Percentiles rank a stretch among this genome's conserved stretches.
These are phyloP conservation scores for Xenentodon cancila DNA, from an alignment of 2,797 vertebrate genomes.

Conservation along the genomic window DNA sequence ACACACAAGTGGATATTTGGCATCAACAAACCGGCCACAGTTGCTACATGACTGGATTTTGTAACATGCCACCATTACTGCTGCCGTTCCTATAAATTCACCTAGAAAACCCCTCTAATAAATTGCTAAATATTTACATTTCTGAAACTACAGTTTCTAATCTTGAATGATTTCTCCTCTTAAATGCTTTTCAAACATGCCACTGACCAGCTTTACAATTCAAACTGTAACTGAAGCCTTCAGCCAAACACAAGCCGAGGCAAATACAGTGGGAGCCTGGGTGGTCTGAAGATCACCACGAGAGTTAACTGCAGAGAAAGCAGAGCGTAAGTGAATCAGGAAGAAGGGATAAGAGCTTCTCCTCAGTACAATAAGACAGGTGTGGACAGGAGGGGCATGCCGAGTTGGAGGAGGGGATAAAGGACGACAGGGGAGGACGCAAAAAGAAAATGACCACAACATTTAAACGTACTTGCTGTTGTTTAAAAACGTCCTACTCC, in stretches of 20 bases:
- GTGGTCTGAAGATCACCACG: constrained; percentile 86
- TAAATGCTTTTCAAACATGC: neutral
- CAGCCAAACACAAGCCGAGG: constrained; percentile 20
- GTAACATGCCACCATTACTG: too few species aligned
- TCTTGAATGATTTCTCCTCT: too few species aligned
- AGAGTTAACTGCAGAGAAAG: constrained; percentile 89
- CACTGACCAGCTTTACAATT: neutral
- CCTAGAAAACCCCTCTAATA: neutral
- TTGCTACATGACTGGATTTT: too few species aligned
- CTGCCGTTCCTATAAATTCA: too few species aligned
- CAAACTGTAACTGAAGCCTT: constrained; percentile 14
- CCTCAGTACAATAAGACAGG: constrained; percentile 69
- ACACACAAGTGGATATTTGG: too few species aligned
- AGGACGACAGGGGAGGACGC: constrained; percentile 13
- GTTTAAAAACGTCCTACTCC: neutral
- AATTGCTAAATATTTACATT: neutral
- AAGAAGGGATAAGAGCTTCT: constrained; percentile 84
- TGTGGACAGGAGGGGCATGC: constrained; percentile 56
- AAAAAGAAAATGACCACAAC: constrained; percentile 6
- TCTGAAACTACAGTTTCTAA: neutral
- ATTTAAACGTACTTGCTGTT: neutral
- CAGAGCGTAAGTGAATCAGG: constrained; percentile 92
- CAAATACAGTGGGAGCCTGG: constrained; percentile 51
- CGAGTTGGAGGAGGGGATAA: constrained; percentile 69
- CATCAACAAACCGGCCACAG: too few species aligned